Evolutionary conservation across 1,140 invertebrate genomes (phyloP), one percentile per base, ranked within the genome.

Genomic region (Gonioctena quinquepunctata): DNA sequence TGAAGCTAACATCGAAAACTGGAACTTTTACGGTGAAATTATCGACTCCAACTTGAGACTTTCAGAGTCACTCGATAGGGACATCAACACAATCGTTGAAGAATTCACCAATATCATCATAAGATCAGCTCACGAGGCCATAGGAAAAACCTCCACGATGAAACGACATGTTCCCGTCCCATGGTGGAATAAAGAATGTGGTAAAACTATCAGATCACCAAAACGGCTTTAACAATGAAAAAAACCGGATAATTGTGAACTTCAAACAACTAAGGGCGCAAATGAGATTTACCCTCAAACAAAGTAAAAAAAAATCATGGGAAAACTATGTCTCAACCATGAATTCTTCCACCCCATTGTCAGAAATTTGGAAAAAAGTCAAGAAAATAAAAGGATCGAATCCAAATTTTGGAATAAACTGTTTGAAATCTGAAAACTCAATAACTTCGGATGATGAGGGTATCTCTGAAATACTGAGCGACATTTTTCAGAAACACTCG

Each of bases 401-500:
- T 54, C 50, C 50, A 54, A 54, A 54, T 54, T 11, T 19, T 26
- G 60, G 28, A 7, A 26, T 62, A 18, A 0, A 13, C n/a, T 26
- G 28, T 28, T 16, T 62, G 16, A 62, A 28, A 62, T 62, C 26
- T 42, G 60, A 28, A 26, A 21, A 62, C 26, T 28, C 18, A 62
- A 21, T 62, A 18, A 62, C 33, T 11, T 28, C 60, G n/a, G 22
- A 63, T 33, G 21, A 21, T 22, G 16, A 63, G 18, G 42, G 25
- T 19, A 63, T 63, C 21, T 18, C 61, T 11, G 61, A 63, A 63
- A 49, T 19, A 21, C 21, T 63, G 5, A 23, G 27, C 6, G 33
- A 63, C n/a, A 48, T 48, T 21, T 63, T 26, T 63, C 3, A 63
- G 21, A 23, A 26, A 21, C 28, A 66, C 26, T 66, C 64, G 18